phyloP scores from a whole-genome alignment of 2,888 invertebrate species.

The Andrena haemorrhoa region DNA sequence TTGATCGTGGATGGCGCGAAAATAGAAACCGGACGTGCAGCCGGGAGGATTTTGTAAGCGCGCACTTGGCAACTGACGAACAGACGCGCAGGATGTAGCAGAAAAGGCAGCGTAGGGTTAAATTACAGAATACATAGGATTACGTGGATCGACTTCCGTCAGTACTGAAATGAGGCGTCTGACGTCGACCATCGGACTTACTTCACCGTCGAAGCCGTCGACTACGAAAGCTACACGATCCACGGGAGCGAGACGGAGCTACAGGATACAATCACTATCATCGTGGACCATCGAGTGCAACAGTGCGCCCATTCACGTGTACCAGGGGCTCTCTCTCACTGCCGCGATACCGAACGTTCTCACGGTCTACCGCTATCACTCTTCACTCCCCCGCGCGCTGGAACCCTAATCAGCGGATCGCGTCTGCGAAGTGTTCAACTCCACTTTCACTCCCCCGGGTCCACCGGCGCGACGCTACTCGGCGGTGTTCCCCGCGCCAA shows the following conservation, averaged over 20 bases:
- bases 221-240: not conserved
- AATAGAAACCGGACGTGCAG: slow-evolving; percentile 1
- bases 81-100: not conserved
- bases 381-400: not conserved
- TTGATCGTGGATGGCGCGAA: not conserved
- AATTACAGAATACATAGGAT: not conserved
- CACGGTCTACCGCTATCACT: not conserved
- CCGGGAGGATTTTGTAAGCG: not conserved
- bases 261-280: slow-evolving; percentile 3
- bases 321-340: not conserved
- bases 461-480: not conserved
- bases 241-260: not conserved
- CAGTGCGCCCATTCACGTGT: not conserved
- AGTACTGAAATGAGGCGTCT: not conserved
- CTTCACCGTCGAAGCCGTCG: not conserved
- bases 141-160: not conserved
- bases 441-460: slow-evolving; percentile 3
- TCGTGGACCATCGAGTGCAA: not conserved
- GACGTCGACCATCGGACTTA: not conserved
- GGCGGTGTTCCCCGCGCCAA: not conserved
- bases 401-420: not conserved
- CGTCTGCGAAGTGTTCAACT: not conserved
- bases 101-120: not conserved
- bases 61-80: not conserved
- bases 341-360: not conserved